phyloP scores from a whole-genome alignment of 2,888 invertebrate species.

The Cordilura impudica region DNA sequence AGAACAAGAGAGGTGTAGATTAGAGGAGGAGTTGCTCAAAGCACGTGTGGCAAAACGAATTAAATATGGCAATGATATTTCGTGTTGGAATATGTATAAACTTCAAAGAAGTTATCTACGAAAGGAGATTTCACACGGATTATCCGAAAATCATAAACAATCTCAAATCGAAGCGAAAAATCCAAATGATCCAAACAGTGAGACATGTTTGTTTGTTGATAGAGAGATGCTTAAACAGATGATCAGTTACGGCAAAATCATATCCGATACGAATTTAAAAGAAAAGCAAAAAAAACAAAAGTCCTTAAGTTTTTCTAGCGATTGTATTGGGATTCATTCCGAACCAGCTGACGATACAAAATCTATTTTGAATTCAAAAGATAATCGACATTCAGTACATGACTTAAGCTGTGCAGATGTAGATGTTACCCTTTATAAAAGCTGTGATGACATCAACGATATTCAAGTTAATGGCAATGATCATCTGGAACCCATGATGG shows the following conservation, averaged over 20 bases:
- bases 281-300: slow-evolving; percentile 6
- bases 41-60: slow-evolving; percentile 66
- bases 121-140: not conserved
- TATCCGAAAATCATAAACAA: not conserved
- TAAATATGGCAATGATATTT: slow-evolving; percentile 70
- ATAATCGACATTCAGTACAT: slow-evolving; percentile 10
- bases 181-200: slow-evolving; percentile 1
- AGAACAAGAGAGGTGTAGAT: not conserved
- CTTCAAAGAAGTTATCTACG: slow-evolving; percentile 15
- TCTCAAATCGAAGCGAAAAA: slow-evolving; percentile 9
- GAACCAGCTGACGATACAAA: not conserved
- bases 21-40: slow-evolving; percentile 29
- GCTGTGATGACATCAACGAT: slow-evolving; percentile 8
- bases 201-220: too few relatives aligned
- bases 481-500: not conserved
- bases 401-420: not conserved
- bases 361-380: slow-evolving; percentile 4
- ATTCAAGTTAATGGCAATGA: not conserved
- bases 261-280: slow-evolving; percentile 65
- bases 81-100: slow-evolving; percentile 68
- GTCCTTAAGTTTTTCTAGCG: not conserved
- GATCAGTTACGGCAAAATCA: slow-evolving; percentile 66
- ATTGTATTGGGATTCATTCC: not conserved
- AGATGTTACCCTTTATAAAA: not conserved
- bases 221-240: slow-evolving; percentile 63